Base-by-base conservation (phyloP, 2,888 invertebrate genomes). In the Sphaerophoria taeniata region DNA sequence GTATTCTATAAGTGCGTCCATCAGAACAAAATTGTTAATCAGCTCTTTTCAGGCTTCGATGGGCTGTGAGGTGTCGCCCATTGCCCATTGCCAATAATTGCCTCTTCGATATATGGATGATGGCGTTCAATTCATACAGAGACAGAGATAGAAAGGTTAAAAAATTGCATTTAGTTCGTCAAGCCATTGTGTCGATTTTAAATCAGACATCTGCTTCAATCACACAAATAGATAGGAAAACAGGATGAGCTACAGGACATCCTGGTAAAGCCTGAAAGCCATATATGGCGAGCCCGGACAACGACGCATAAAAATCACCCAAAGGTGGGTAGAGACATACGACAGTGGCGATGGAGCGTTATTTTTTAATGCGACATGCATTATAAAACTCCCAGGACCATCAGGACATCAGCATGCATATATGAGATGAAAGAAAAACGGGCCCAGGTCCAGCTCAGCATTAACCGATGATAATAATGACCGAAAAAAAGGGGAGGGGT, bases 311-410 rank as follows among this genome's bases (percentile, higher is more conserved):
- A 73, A 36, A 79, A 24, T 24, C 24, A 24, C 24, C 24, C 24
- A 24, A 24, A 24, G 24, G 24, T 24, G 24, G 24, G 24, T 24
- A 24, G 24, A 24, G 24, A 24, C 24, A 24, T 24, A 24, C 24
- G 34, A 12, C 79, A 31, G 51, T 65, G 47, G 67, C 31, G 63
- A 55, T 67, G 80, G 80, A 84, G 75, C 84, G 84, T 84, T 84
- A 84, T 84, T 84, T 84, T 84, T 84, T 84, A 84, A 84, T 84
- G 84, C 80, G 76, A 55, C 84, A 43, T 72, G 84, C 84, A 84
- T 84, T 84, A 84, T 84, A 80, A 75, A 80, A 84, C 34, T 53
- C 14, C 49, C 33, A 51, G 12, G n/a, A 6, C 33, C 47, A 16
- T 51, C 39, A 24, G 16, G 11, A 16, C 9, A 7, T 39, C 39